Evolutionary conservation across 2,797 vertebrate species (phyloP), one percentile per base, ranked within the genome.

Genomic region (Takifugu rubripes): DNA sequence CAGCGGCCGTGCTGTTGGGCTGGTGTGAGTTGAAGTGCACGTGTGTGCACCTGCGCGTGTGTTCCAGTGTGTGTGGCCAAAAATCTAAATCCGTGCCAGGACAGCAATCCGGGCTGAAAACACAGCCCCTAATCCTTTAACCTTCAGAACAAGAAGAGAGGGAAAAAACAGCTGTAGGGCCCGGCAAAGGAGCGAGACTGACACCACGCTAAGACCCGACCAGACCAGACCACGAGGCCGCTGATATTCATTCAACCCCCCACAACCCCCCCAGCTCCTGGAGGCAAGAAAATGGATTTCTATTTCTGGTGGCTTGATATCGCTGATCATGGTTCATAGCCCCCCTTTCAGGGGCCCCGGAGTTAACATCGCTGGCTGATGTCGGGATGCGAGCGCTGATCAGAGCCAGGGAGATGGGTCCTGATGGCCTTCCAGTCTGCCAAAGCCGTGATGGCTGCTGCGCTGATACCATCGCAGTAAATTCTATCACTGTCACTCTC

Each of bases 261-360:
- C 33, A 44, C 25, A 45, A 1, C 44, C 42, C 59, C 44, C 5
- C 17, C 59, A 63, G 71, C 56, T 83, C 82, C 86, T 81, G 64
- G 5, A 79, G 88, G 88, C 86, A 88, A 78, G 78, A 88, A 92
- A 93, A 93, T 89, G 87, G 91, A 94, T 92, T 91, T 93, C 89
- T 89, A 88, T 89, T 91, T 90, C 88, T 85, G 85, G 81, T 88
- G 90, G 86, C 83, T 83, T 85, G 83, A 81, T 91, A 91, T 93
- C 91, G 84, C 87, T 91, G 90, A 92, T 92, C 82, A 66, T 84
- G 91, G 91, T 90, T 93, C 91, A 89, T 77, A 86, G 84, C 81
- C 83, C 74, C 75, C 79, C 75, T 92, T 93, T 93, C 90, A 89
- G 91, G 11, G 81, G 84, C 88, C 79, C 52, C 78, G 87, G 88